Percentiles rank a stretch among this genome's conserved stretches.
These are phyloP conservation scores for Clupea harengus DNA, from an alignment of 2,113 vertebrate genomes.

Conservation along the genomic window DNA sequence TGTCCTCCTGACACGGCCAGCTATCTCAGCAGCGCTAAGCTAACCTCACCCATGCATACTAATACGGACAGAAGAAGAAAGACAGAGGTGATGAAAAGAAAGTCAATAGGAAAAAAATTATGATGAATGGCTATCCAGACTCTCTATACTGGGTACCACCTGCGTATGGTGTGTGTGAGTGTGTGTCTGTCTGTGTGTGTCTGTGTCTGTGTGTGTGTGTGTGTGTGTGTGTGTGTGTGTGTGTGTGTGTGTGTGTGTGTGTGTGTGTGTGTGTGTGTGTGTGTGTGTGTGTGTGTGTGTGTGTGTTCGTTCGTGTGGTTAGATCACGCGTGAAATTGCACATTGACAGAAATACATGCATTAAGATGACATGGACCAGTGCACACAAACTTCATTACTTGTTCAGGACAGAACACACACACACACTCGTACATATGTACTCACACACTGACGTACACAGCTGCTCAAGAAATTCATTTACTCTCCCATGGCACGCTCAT, in stretches of 20 bases:
- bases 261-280: slow-evolving; percentile 32
- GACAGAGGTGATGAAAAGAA: not conserved
- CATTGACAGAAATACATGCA: slow-evolving; percentile 15
- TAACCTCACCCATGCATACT: not conserved
- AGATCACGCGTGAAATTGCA: slow-evolving; percentile 9
- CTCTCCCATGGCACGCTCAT: not conserved
- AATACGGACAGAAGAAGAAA: not conserved
- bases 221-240: not conserved
- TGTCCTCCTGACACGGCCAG: not conserved
- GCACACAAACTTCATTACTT: slow-evolving; percentile 1
- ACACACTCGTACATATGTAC: not conserved
- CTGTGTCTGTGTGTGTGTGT: slow-evolving; percentile 11
- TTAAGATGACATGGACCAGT: not conserved
- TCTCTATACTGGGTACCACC: not conserved
- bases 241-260: slow-evolving; percentile 28
- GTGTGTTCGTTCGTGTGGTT: not conserved
- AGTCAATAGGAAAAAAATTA: not conserved
- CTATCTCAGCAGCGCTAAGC: not conserved
- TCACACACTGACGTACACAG: not conserved
- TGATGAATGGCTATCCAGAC: too few species aligned
- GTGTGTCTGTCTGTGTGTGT: not conserved
- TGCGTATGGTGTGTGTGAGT: not conserved
- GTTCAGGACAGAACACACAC: slow-evolving; percentile 2
- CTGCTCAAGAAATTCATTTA: not conserved
- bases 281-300: slow-evolving; percentile 22